phyloP scores from a whole-genome alignment of 2,888 invertebrate species.

The Polydrusus pterygomalis region DNA sequence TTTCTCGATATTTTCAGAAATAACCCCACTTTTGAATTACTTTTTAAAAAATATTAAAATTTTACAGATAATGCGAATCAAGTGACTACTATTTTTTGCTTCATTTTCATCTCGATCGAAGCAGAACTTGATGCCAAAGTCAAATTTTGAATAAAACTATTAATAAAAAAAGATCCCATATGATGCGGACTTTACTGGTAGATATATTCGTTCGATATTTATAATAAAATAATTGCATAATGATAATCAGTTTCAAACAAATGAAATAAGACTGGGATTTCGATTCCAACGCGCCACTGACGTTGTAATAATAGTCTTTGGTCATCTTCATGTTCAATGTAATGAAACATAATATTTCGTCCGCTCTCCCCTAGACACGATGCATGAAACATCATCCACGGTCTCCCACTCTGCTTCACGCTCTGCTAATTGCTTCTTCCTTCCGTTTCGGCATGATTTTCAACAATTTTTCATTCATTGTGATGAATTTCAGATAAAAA shows the following conservation, averaged over 20 bases:
- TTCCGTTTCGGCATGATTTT: conserved; percentile 67
- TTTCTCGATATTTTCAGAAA: too few relatives aligned
- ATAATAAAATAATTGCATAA: conserved; percentile 12
- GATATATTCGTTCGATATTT: too few relatives aligned
- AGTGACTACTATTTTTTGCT: too few relatives aligned
- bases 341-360: conserved; percentile 7
- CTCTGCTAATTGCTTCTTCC: conserved; percentile 72
- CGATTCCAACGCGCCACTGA: conserved; percentile 24
- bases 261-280: background rate
- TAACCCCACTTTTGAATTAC: too few relatives aligned
- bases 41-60: too few relatives aligned
- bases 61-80: too few relatives aligned
- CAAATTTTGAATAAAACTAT: too few relatives aligned
- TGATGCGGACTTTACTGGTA: too few relatives aligned
- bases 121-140: too few relatives aligned
- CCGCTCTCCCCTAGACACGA: conserved; percentile 25
- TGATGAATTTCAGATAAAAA: conserved; percentile 27
- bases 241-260: background rate
- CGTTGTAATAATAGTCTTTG: conserved; percentile 25
- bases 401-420: conserved; percentile 66
- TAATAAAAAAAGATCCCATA: too few relatives aligned
- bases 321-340: conserved; percentile 32
- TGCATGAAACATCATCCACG: conserved; percentile 9
- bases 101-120: too few relatives aligned
- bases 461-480: conserved; percentile 54